Evolutionary conservation across 1,140 invertebrate genomes (phyloP), one percentile per base, ranked within the genome.

Genomic region (Galleria mellonella): DNA sequence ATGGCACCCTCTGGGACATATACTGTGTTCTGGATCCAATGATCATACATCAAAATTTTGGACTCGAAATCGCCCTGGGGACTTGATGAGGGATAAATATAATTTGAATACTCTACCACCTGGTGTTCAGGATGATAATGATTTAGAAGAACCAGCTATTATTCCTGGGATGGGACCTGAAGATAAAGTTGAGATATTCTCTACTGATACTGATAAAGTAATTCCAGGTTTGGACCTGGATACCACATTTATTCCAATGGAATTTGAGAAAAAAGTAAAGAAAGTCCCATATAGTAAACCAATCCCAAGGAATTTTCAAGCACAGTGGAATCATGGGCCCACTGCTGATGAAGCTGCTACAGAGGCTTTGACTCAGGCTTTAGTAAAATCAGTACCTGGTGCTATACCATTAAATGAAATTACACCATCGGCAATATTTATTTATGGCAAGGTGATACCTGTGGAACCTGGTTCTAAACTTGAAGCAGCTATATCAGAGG

Each of bases 1-100:
- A 12, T 99, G 98, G 98, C 98, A 99, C 90, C 98, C 98, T 0
- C 81, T 99, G 4, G 98, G 98, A 4, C 98, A 99, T 76, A 99
- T 99, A 60, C 86, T 99, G 1, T 98, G 97, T 68, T 98, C 97
- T 2, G 97, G 98, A 4, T 98, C 97, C 13, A 99, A 99, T 87
- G 98, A 99, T 87, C 97, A 99, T 65, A 97, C 97, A 3, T 97
- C 92, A 37, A 99, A 99, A 87, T 99, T 99, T 86, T 99, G 98
- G 98, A 99, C 98, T 1, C 89, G 98, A 51, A 99, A 99, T 88
- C 89, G 98, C 32, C 98, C 98, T 3, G 98, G 98, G 23, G 98
- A 99, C 88, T 90, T 94, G 44, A 99, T 99, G 95, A 91, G 96
- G 71, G 98, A 99, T 72, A 98, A 96, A 87, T 97, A 97, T 71